A percentile compares a stretch with the other conserved stretches of the same genome.
These are phyloP conservation scores for Rhopalosiphum padi DNA, from an alignment of 1,140 invertebrate genomes.

Conservation along the genomic window DNA sequence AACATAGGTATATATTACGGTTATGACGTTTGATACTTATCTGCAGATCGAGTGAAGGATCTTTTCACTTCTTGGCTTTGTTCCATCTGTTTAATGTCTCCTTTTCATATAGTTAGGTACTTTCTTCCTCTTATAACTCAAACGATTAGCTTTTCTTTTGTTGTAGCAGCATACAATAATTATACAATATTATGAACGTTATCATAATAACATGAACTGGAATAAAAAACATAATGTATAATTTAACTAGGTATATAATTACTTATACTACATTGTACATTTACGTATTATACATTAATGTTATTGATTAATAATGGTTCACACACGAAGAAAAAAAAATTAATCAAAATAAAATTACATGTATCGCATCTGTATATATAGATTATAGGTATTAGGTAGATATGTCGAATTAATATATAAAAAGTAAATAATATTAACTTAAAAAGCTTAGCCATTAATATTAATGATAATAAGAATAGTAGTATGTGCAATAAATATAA, in stretches of 20 bases:
- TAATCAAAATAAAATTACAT: too few relatives aligned
- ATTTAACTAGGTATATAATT: background rate
- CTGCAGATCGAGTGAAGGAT: background rate
- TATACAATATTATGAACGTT: background rate
- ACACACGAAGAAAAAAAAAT: too few relatives aligned
- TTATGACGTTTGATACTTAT: background rate
- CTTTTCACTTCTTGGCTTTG: constrained; percentile 8
- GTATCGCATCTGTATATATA: too few relatives aligned
- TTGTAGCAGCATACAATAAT: background rate
- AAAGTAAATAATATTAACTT: background rate
- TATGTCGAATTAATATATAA: too few relatives aligned
- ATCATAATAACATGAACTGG: background rate
- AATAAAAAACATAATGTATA: background rate
- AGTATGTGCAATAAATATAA: background rate
- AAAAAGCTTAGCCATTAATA: background rate
- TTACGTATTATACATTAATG: background rate
- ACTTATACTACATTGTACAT: background rate
- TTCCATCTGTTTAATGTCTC: background rate
- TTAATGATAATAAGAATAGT: background rate
- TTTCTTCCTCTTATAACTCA: background rate
- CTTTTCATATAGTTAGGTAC: background rate
- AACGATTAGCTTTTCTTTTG: background rate
- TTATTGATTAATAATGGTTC: background rate
- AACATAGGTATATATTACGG: background rate
- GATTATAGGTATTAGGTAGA: too few relatives aligned